These are phyloP conservation scores for Octonoba sinensis DNA, from an alignment of 2,888 invertebrate species.

Conservation along the genomic window DNA sequence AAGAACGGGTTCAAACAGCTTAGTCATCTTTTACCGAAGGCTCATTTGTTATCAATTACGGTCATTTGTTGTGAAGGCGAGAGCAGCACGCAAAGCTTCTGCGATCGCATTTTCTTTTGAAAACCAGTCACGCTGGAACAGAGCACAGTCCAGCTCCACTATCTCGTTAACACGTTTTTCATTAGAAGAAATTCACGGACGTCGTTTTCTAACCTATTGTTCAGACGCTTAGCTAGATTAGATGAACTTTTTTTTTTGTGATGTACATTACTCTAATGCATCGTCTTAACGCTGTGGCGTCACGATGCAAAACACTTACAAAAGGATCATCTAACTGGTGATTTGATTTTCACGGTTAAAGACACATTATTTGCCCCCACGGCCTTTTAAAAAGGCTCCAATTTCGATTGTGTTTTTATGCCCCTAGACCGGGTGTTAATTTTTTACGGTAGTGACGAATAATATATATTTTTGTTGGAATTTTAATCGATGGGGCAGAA, in stretches of 20 bases:
- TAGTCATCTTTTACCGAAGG: slow-evolving; percentile 42
- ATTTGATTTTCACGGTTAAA: slow-evolving; percentile 28
- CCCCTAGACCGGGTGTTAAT: no score
- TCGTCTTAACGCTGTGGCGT: slow-evolving; percentile 8
- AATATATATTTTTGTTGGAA: neutral
- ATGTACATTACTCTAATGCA: slow-evolving; percentile 31
- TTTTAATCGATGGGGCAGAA: slow-evolving; percentile 20
- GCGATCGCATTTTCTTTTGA: slow-evolving; percentile 29
- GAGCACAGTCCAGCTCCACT: neutral
- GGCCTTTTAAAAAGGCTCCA: no score
- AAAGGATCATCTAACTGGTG: slow-evolving; percentile 34
- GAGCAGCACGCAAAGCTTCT: slow-evolving; percentile 32
- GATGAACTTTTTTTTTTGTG: slow-evolving; percentile 44
- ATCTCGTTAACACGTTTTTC: slow-evolving; percentile 56
- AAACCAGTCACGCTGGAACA: slow-evolving; percentile 29
- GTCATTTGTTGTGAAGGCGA: slow-evolving; percentile 52
- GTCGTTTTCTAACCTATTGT: slow-evolving; percentile 33
- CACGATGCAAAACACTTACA: slow-evolving; percentile 20
- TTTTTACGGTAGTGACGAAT: no score
- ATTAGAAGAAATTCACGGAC: slow-evolving; percentile 26
- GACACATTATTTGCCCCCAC: slow-evolving; percentile 1
- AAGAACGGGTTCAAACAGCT: slow-evolving; percentile 34
- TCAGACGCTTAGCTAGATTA: slow-evolving; percentile 20
- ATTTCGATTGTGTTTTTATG: no score
- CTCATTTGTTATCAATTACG: slow-evolving; percentile 62